Conservation (phyloP, 2,113 vertebrate species). For the Neotoma lepida region DNA sequence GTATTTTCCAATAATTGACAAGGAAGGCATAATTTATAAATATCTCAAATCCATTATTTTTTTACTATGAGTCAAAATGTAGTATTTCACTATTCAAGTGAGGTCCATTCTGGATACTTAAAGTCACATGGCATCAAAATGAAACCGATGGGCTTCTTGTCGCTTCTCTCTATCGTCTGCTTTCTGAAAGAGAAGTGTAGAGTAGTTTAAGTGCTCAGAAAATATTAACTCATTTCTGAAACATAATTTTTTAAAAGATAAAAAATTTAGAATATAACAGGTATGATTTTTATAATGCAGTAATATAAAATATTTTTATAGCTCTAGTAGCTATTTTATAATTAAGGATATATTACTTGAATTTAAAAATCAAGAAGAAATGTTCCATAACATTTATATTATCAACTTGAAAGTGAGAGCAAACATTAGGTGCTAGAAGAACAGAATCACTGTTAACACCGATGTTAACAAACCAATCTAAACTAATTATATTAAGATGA, state of each 20-base stretch:
- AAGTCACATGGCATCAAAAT: slow-evolving; percentile 98
- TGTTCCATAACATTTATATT: background rate
- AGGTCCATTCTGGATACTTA: slow-evolving; percentile 69
- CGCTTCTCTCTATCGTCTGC: slow-evolving; percentile 98
- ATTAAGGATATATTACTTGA: background rate
- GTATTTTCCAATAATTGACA: slow-evolving; percentile 84
- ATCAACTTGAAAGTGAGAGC: slow-evolving; percentile 17
- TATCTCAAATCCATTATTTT: slow-evolving; percentile 72
- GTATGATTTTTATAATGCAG: background rate
- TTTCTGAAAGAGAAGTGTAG: slow-evolving; percentile 92
- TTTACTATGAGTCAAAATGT: slow-evolving; percentile 55
- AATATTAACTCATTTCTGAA: slow-evolving; percentile 22
- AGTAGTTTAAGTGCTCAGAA: background rate
- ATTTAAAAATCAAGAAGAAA: slow-evolving; percentile 37
- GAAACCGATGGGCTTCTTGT: slow-evolving; percentile 98
- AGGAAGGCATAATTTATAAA: slow-evolving; percentile 85
- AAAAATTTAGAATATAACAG: background rate
- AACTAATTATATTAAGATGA: background rate
- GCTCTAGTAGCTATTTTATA: slow-evolving; percentile 32
- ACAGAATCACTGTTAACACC: background rate
- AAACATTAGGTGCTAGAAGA: slow-evolving; percentile 15
- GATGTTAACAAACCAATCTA: background rate
- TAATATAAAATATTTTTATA: slow-evolving; percentile 28
- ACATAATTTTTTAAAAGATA: background rate
- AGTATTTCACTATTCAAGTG: too few species aligned